A percentile compares a stretch with the other conserved stretches of the same genome.
Evolutionary conservation across 2,888 invertebrate species (phyloP).

Genomic region (Ceratothoa steindachneri): DNA sequence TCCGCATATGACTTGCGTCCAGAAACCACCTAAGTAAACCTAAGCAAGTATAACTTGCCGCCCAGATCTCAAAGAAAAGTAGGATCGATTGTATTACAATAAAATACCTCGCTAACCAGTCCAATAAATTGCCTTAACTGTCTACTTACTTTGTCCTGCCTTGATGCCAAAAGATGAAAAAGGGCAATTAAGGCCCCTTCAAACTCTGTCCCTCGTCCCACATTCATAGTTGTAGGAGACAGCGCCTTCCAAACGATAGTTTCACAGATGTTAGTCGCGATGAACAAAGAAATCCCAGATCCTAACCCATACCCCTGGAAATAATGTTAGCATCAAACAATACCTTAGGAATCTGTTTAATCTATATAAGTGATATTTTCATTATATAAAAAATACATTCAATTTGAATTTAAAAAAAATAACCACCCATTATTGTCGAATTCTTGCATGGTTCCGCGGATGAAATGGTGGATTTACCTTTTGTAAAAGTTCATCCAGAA

Average conservation of each 20-base stretch:
- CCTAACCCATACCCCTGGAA: slow-evolving; percentile 69
- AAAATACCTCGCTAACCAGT: no score
- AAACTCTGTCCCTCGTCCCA: slow-evolving; percentile 90
- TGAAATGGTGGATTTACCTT: no score
- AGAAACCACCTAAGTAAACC: no score
- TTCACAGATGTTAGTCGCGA: slow-evolving; percentile 99
- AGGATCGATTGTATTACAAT: no score
- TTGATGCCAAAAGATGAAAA: slow-evolving; percentile 95
- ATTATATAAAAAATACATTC: background rate
- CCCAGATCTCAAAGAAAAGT: no score
- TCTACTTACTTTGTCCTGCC: slow-evolving; percentile 83
- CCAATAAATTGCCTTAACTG: no score
- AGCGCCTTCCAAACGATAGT: slow-evolving; percentile 99
- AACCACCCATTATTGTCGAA: background rate
- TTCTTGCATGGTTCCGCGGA: no score
- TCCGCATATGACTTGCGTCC: no score
- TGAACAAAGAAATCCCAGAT: slow-evolving; percentile 98
- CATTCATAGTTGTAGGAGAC: slow-evolving; percentile 97
- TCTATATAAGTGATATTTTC: slow-evolving; percentile 15
- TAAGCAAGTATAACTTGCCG: no score
- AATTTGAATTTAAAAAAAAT: background rate
- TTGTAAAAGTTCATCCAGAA: slow-evolving; percentile 93
- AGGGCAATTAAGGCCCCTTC: slow-evolving; percentile 98
- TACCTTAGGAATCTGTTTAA: slow-evolving; percentile 50
- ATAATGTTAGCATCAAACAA: background rate